These are phyloP conservation scores for Esperia sulphurella DNA, from an alignment of 2,888 invertebrate species.

Conservation along the genomic window DNA sequence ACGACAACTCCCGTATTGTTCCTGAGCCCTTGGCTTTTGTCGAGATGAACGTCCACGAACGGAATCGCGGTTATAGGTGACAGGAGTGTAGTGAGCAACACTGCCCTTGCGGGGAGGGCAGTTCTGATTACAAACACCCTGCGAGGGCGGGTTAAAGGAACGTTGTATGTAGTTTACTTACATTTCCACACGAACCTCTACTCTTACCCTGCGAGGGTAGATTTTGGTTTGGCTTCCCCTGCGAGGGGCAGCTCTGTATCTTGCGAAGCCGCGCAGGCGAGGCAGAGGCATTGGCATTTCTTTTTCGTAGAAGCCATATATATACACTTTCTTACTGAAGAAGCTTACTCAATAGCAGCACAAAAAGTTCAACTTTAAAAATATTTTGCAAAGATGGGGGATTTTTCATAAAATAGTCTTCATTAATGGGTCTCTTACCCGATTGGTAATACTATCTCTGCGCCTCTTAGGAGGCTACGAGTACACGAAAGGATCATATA, in stretches of 20 bases:
- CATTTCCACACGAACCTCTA: neutral
- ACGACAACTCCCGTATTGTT: too few species aligned
- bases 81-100: neutral
- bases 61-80: neutral
- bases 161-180: neutral
- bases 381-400: conserved; percentile 10
- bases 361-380: conserved; percentile 11
- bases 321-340: conserved; percentile 9
- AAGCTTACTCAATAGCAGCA: conserved; percentile 9
- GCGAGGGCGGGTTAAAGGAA: conserved; percentile 2
- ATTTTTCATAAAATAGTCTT: conserved; percentile 11
- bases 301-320: conserved; percentile 6
- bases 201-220: too few species aligned
- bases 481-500: conserved; percentile 6
- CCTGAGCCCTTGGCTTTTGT: neutral
- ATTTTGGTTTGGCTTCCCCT: too few species aligned
- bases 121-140: too few species aligned
- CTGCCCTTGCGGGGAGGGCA: conserved; percentile 13
- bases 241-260: too few species aligned
- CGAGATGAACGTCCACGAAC: neutral
- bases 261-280: conserved; percentile 16
- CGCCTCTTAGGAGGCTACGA: conserved; percentile 9
- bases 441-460: conserved; percentile 4
- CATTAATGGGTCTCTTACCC: conserved; percentile 5
- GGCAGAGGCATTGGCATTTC: too few species aligned